These are phyloP conservation scores for Atethmia centrago DNA, from an alignment of 2,888 invertebrate genomes.

Conservation along the genomic window DNA sequence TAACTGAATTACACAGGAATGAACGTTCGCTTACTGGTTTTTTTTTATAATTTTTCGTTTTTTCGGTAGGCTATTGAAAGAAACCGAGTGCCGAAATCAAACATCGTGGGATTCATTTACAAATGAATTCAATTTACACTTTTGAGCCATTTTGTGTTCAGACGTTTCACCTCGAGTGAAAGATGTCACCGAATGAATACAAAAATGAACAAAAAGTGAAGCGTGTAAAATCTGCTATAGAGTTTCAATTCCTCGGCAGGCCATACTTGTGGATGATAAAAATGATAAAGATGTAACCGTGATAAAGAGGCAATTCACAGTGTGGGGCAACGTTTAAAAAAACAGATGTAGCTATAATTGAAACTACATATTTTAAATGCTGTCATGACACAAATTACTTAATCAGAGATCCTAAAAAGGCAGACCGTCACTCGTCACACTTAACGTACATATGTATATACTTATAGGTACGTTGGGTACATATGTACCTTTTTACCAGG, in stretches of 20 bases:
- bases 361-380: conserved; percentile 40
- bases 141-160: neutral
- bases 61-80: neutral
- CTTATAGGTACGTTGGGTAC: neutral
- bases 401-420: conserved; percentile 38
- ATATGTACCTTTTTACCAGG: neutral
- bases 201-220: neutral
- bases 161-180: neutral
- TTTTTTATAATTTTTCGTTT: neutral
- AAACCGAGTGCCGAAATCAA: neutral
- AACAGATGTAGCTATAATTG: conserved; percentile 17
- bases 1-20: too few relatives aligned
- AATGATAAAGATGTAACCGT: neutral
- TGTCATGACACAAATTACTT: conserved; percentile 48
- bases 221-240: neutral
- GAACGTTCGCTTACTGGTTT: neutral
- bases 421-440: conserved; percentile 11
- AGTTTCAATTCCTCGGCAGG: neutral
- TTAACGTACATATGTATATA: neutral
- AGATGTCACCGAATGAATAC: neutral
- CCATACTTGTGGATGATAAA: neutral
- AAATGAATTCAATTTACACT: neutral
- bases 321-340: conserved; percentile 17
- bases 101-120: neutral
- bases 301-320: neutral